These are phyloP conservation scores for Mirounga angustirostris DNA, from an alignment of 2,113 vertebrate species.

Conservation along the genomic window DNA sequence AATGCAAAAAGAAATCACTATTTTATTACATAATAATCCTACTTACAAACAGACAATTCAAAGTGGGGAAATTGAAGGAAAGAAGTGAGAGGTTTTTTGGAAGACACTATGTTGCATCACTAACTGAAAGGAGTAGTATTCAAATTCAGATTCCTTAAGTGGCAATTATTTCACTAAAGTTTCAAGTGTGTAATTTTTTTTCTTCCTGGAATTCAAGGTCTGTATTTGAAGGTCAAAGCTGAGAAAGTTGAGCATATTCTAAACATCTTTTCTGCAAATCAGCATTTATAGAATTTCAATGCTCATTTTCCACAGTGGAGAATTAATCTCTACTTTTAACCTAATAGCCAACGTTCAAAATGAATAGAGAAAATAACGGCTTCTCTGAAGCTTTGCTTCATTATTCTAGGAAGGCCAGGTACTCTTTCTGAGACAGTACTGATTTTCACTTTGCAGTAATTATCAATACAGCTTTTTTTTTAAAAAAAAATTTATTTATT, in stretches of 20 bases:
- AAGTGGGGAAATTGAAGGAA: not conserved
- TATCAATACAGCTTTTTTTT: slow-evolving; percentile 65
- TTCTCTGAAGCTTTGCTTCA: slow-evolving; percentile 82
- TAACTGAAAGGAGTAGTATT: not conserved
- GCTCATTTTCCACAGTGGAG: slow-evolving; percentile 80
- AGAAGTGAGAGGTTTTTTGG: not conserved
- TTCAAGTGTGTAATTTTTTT: not conserved
- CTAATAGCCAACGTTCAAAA: slow-evolving; percentile 64
- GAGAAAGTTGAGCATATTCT: slow-evolving; percentile 79
- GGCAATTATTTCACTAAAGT: not conserved
- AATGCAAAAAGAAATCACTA: not conserved
- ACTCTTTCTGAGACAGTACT: slow-evolving; percentile 79
- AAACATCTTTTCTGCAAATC: slow-evolving; percentile 78
- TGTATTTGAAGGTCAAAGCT: slow-evolving; percentile 32
- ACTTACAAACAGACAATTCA: not conserved
- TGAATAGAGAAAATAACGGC: slow-evolving; percentile 80
- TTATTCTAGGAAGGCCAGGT: slow-evolving; percentile 80
- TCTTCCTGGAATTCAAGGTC: not conserved
- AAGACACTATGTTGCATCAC: not conserved
- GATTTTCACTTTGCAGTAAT: slow-evolving; percentile 76
- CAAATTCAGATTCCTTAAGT: not conserved
- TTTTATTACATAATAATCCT: slow-evolving; percentile 11
- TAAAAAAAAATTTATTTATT: not conserved
- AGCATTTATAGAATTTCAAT: slow-evolving; percentile 78
- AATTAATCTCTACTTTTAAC: slow-evolving; percentile 78